Evolutionary conservation across 1,140 invertebrate species (phyloP), one percentile per base, ranked within the genome.

Genomic region (Phymorhynchus buccinoides): DNA sequence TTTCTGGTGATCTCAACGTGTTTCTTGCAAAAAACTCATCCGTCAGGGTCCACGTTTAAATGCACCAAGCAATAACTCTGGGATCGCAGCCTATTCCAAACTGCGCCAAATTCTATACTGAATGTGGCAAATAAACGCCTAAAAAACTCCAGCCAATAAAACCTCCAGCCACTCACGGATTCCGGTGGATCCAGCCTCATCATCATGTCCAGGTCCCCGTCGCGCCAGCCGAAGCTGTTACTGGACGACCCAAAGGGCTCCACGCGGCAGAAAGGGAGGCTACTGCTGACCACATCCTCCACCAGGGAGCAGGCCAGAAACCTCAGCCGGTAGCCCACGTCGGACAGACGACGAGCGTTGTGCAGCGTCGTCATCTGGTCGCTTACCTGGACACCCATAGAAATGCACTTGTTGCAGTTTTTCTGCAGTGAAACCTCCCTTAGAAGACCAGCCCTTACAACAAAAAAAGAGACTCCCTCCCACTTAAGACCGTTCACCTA

Each of bases 191-290:
- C 30, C 27, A 83, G 32, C 9, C 14, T 83, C 62, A 83, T 18
- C 81, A 83, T 71, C 81, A 83, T 83, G 81, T 83, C 81, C 68
- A 83, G 35, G 39, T 83, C 81, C 30, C 81, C 42, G 81, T 66
- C 62, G 35, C 73, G 62, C 81, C 81, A 83, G n/a, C 81, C 81
- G 44, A 83, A 83, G 41, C 81, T 41, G 41, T 83, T 83, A 66
- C 81, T 83, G 3, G 62, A 71, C 30, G 81, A 83, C 32, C 81
- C 81, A 73, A 71, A 83, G 37, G 81, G 81, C 62, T 83, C 81
- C 14, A 83, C 32, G 30, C 81, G 62, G 41, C 81, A 83, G 66
- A 66, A 66, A 14, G 81, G 81, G 22, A 83, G 18, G 39, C 37
- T 83, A 66, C 22, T 44, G 16, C 81, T 62, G 3, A 83, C 22